These are phyloP conservation scores for Lepilemur ruficaudatus DNA, from an alignment of 2,797 vertebrate species.

Conservation along the genomic window DNA sequence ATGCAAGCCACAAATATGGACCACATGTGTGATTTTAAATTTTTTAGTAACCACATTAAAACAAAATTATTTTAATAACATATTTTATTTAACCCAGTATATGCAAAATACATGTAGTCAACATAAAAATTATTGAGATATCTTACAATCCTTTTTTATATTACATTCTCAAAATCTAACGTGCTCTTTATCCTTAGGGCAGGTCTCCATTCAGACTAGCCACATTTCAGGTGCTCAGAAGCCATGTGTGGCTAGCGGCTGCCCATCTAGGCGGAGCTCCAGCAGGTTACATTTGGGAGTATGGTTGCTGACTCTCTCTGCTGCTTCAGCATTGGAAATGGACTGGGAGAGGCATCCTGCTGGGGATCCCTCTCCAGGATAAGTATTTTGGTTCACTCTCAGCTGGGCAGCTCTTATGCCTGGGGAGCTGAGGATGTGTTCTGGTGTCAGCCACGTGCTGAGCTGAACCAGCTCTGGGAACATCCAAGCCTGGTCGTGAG, in stretches of 20 bases:
- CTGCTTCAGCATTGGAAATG: neutral
- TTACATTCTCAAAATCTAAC: slow-evolving; percentile 9
- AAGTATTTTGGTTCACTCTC: neutral
- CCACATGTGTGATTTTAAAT: neutral
- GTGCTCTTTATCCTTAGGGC: neutral
- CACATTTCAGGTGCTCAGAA: neutral
- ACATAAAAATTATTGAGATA: neutral
- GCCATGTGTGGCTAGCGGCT: neutral
- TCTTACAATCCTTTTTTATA: neutral
- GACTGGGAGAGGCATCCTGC: neutral
- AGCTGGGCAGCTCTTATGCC: neutral
- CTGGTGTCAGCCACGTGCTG: neutral
- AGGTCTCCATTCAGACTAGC: neutral
- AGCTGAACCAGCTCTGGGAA: neutral
- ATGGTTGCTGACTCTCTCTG: neutral
- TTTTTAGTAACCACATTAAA: neutral
- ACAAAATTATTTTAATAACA: neutral
- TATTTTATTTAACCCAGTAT: neutral
- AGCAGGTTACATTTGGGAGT: neutral
- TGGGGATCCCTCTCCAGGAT: neutral
- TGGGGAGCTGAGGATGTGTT: neutral
- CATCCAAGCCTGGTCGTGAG: neutral
- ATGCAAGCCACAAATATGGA: neutral
- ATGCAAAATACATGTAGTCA: neutral
- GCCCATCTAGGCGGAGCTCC: neutral